Percentiles rank a stretch among this genome's conserved stretches.
Conservation (phyloP, 1,140 invertebrate species). For the Drosophila suzukii region DNA sequence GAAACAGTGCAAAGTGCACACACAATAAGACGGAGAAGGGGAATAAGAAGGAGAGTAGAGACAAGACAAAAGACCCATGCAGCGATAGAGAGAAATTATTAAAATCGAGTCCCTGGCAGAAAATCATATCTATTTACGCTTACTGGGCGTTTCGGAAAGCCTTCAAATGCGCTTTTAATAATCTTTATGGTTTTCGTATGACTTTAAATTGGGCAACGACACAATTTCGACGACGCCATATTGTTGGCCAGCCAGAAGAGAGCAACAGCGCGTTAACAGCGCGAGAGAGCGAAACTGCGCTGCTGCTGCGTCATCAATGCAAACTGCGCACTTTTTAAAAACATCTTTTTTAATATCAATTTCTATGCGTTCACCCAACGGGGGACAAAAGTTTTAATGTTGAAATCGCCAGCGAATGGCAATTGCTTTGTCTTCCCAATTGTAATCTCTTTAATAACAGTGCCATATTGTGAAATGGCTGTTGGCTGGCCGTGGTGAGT, state of each 20-base stretch:
- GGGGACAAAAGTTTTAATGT: conserved; percentile 27
- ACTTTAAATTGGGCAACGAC: conserved; percentile 66
- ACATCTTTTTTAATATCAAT: conserved; percentile 45
- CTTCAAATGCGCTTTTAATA: conserved; percentile 37
- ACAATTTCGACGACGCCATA: conserved; percentile 78
- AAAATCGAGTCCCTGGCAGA: conserved; percentile 14
- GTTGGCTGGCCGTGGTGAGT: conserved; percentile 53
- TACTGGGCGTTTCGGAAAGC: conserved; percentile 24
- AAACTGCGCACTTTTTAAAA: conserved; percentile 74
- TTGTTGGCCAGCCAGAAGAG: conserved; percentile 48
- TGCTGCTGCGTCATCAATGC: conserved; percentile 80
- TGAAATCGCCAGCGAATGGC: conserved; percentile 21
- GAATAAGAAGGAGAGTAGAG: conserved; percentile 1
- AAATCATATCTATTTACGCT: conserved; percentile 24
- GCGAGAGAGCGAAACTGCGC: conserved; percentile 46
- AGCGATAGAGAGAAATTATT: conserved; percentile 15
- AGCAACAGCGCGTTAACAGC: conserved; percentile 35
- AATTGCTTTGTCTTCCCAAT: conserved; percentile 40
- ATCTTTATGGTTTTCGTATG: conserved; percentile 45
- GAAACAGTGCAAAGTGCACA: conserved; percentile 56
- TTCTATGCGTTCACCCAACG: conserved; percentile 36
- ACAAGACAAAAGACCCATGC: conserved; percentile 56
- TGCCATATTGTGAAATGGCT: conserved; percentile 51
- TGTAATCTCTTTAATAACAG: conserved; percentile 25
- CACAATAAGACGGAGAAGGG: conserved; percentile 41